Conservation (phyloP, 2,113 vertebrate genomes). For the Alethe diademata region DNA sequence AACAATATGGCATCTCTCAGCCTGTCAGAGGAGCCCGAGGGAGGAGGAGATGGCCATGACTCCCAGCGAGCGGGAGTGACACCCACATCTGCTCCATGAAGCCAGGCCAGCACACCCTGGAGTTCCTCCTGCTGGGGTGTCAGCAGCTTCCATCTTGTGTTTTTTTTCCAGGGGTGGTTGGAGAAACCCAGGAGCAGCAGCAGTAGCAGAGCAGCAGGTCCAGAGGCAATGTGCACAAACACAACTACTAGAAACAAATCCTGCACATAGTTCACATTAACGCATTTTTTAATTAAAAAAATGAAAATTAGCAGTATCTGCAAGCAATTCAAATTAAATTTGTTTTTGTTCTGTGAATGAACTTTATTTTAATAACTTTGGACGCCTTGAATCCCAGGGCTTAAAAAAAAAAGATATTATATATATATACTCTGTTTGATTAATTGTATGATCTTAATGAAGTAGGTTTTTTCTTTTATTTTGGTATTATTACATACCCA, state of each 20-base stretch:
- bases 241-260: slow-evolving; percentile 80
- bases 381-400: slow-evolving; percentile 88
- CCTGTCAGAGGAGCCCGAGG: slow-evolving; percentile 82
- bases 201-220: slow-evolving; percentile 64
- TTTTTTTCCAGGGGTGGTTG: slow-evolving; percentile 29
- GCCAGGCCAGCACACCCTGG: background rate
- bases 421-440: slow-evolving; percentile 88
- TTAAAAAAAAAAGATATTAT: slow-evolving; percentile 84
- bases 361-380: slow-evolving; percentile 87
- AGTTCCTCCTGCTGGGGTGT: slow-evolving; percentile 3
- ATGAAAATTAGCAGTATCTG: slow-evolving; percentile 91
- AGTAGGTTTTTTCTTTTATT: slow-evolving; percentile 82
- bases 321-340: slow-evolving; percentile 86
- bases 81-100: slow-evolving; percentile 83
- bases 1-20: slow-evolving; percentile 86
- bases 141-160: background rate
- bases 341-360: slow-evolving; percentile 90
- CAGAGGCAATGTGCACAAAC: slow-evolving; percentile 80
- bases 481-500: slow-evolving; percentile 87
- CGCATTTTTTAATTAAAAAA: slow-evolving; percentile 86
- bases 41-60: slow-evolving; percentile 79
- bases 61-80: slow-evolving; percentile 84
- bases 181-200: slow-evolving; percentile 65
- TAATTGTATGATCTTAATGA: slow-evolving; percentile 90
- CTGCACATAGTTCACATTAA: slow-evolving; percentile 86